Conservation (phyloP, 2,797 vertebrate genomes). For the Silurus aristotelis region DNA sequence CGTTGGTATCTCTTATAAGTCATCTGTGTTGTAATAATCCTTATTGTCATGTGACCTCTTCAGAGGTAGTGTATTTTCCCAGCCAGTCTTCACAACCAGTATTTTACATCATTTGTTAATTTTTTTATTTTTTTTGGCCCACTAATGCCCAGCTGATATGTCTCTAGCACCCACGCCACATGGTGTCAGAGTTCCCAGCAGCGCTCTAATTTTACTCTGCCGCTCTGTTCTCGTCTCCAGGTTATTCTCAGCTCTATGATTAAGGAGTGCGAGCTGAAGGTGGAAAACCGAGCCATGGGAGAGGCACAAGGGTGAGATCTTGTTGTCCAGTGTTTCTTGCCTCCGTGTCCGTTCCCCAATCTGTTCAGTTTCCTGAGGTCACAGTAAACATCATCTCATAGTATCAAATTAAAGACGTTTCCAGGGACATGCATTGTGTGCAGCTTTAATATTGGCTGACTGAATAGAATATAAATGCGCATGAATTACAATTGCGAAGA, state of each 20-base stretch:
- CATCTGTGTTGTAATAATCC: background rate
- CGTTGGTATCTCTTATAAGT: background rate
- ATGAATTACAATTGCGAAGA: background rate
- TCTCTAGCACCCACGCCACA: background rate
- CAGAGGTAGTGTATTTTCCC: slow-evolving; percentile 9
- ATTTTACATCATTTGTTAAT: background rate
- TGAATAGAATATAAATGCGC: background rate
- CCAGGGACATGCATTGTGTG: background rate
- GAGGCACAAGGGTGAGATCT: slow-evolving; percentile 91
- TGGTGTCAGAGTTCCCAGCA: slow-evolving; percentile 50
- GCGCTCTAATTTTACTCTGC: slow-evolving; percentile 51
- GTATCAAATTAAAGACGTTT: background rate
- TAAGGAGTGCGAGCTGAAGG: slow-evolving; percentile 98
- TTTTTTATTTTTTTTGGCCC: slow-evolving; percentile 50
- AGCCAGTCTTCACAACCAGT: background rate
- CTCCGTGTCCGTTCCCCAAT: background rate
- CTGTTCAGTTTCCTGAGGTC: background rate
- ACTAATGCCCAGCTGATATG: slow-evolving; percentile 70
- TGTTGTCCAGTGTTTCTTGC: background rate
- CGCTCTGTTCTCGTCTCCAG: slow-evolving; percentile 68
- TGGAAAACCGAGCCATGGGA: slow-evolving; percentile 93
- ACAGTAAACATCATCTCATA: background rate
- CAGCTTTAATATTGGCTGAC: background rate
- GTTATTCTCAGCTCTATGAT: slow-evolving; percentile 99
- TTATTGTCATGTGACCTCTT: background rate